Evolutionary conservation across 2,797 vertebrate genomes (phyloP), one percentile per base, ranked within the genome.

Genomic region (Gymnocypris eckloni): DNA sequence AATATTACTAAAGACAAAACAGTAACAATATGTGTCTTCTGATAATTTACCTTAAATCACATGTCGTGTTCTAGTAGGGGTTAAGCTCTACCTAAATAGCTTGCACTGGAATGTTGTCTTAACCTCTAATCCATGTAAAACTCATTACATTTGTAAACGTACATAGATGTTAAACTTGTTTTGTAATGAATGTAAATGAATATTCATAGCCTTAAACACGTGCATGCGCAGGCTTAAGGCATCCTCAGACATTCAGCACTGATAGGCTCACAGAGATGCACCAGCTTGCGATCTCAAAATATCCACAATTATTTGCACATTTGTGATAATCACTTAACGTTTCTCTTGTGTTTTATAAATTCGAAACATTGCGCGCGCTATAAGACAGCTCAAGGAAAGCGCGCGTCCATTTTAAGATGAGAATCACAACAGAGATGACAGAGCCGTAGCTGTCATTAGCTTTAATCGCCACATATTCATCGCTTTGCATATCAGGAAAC

Each of bases 321-420:
- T 12, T 5, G 15, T 22, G 37, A 78, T 15, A 83, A 41, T 64
- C 16, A 5, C 90, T 93, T 92, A 89, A 91, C 78, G 41, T 88
- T 84, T 84, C 86, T 79, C 85, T 81, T 82, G 86, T 83, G 87
- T 86, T 64, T 86, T 88, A 86, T 91, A 91, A 93, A 92, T 92
- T 90, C 90, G 83, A 78, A 71, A 91, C 90, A 90, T 90, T 83
- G 79, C 78, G 81, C 87, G 83, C 81, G 69, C 73, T 80, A 28
- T 85, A 87, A 90, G 88, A 87, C 81, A 73, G 89, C 92, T 91
- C 91, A 90, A 66, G 86, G 86, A 88, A 89, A 89, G 79, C 80
- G 78, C 89, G 85, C 87, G 89, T 93, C 90, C 93, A 92, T 94
- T 92, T 93, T 90, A 91, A 92, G 88, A 92, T 45, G 87, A 48